A percentile compares a stretch with the other conserved stretches of the same genome.
Evolutionary conservation across 2,797 vertebrate genomes (phyloP).

Genomic region (Micromesistius poutassou): DNA sequence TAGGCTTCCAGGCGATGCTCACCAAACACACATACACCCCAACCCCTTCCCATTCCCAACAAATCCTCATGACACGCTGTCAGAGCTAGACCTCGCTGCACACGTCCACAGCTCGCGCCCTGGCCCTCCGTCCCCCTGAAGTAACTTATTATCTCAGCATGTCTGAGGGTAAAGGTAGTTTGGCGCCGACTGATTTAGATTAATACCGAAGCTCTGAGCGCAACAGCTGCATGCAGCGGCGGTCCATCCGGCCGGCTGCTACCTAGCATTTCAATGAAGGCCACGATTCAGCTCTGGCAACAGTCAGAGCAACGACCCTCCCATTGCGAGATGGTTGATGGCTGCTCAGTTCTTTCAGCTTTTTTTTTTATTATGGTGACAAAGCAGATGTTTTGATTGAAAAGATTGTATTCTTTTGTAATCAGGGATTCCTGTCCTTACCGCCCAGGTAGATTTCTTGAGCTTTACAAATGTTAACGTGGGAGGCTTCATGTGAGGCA

Average conservation of each 20-base stretch:
- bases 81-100: not conserved
- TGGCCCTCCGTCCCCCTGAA: slow-evolving; percentile 25
- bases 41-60: not conserved
- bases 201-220: slow-evolving; percentile 19
- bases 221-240: slow-evolving; percentile 33
- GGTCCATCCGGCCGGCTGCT: slow-evolving; percentile 12
- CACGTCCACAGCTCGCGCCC: slow-evolving; percentile 16
- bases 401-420: slow-evolving; percentile 39
- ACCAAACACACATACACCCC: too few relatives aligned
- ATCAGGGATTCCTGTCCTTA: slow-evolving; percentile 6
- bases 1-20: too few relatives aligned
- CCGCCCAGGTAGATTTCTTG: not conserved
- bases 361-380: slow-evolving; percentile 30
- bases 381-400: slow-evolving; percentile 24
- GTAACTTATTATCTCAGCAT: slow-evolving; percentile 29
- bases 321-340: slow-evolving; percentile 23
- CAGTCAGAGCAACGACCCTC: slow-evolving; percentile 25
- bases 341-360: slow-evolving; percentile 23
- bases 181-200: slow-evolving; percentile 46
- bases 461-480: not conserved
- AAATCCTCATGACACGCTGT: not conserved
- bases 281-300: slow-evolving; percentile 27
- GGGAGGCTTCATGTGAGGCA: not conserved
- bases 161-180: slow-evolving; percentile 35
- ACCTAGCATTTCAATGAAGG: slow-evolving; percentile 43